Conservation (phyloP, 2,113 vertebrate genomes). For the Nothoprocta pentlandii region DNA sequence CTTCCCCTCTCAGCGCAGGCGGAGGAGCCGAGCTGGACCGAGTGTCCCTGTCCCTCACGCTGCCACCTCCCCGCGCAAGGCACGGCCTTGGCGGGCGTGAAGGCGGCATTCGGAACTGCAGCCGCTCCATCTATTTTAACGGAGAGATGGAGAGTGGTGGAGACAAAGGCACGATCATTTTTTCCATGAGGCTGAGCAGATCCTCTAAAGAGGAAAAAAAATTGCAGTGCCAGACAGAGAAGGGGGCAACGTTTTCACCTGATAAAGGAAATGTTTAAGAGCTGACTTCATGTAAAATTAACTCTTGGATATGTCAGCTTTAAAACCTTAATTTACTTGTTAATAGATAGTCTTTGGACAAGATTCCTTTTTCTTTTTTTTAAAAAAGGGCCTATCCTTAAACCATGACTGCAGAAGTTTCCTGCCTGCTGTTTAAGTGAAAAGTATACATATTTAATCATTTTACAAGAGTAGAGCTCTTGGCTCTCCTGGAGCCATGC, state of each 20-base stretch:
- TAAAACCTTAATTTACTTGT: slow-evolving; percentile 61
- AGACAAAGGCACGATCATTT: slow-evolving; percentile 57
- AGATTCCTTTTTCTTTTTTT: background rate
- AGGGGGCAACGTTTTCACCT: slow-evolving; percentile 65
- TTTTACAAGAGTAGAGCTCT: slow-evolving; percentile 47
- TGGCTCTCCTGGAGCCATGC: slow-evolving; percentile 10
- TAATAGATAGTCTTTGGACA: slow-evolving; percentile 18
- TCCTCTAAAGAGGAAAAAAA: slow-evolving; percentile 34
- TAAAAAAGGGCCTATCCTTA: background rate
- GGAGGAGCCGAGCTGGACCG: background rate
- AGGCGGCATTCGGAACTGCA: background rate
- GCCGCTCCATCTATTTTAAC: slow-evolving; percentile 24
- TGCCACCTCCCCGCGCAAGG: background rate
- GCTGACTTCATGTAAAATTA: slow-evolving; percentile 73
- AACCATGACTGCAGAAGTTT: slow-evolving; percentile 14
- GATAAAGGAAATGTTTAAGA: slow-evolving; percentile 73
- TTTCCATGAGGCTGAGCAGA: slow-evolving; percentile 47
- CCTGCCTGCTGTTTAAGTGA: slow-evolving; percentile 40
- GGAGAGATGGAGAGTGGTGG: slow-evolving; percentile 25
- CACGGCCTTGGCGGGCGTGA: background rate
- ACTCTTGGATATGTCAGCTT: slow-evolving; percentile 50
- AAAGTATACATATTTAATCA: slow-evolving; percentile 54
- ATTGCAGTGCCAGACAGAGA: slow-evolving; percentile 46
- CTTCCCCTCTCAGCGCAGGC: background rate
- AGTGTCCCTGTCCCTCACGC: background rate